These are phyloP conservation scores for Phycodurus eques DNA, from an alignment of 2,113 vertebrate species.

Conservation along the genomic window DNA sequence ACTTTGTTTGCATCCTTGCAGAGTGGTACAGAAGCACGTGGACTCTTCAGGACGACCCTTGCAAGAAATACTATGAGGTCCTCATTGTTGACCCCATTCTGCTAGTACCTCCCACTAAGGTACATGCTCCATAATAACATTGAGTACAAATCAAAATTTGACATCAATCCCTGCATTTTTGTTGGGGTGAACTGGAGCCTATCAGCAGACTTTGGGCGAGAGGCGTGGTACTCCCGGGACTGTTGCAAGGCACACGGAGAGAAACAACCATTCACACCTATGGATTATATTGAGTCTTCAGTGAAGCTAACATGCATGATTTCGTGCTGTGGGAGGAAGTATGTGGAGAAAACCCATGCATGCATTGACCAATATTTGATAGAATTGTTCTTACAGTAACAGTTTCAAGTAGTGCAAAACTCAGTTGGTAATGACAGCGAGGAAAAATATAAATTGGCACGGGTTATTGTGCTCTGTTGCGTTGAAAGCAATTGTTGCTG, in stretches of 20 bases:
- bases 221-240: too few relatives aligned
- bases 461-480: too few relatives aligned
- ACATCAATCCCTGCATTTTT: not conserved
- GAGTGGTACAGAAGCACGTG: constrained; percentile 81
- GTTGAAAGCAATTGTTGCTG: too few relatives aligned
- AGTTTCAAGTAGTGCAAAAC: too few relatives aligned
- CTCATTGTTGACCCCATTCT: constrained; percentile 85
- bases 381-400: not conserved
- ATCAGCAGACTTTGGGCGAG: not conserved
- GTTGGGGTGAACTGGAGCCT: too few relatives aligned
- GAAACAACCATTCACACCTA: not conserved
- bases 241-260: too few relatives aligned
- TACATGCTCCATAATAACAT: constrained; percentile 39
- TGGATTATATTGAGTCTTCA: not conserved
- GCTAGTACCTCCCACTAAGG: constrained; percentile 91
- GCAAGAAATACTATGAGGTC: constrained; percentile 85
- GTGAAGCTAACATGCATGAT: not conserved
- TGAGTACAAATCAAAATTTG: not conserved
- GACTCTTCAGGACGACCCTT: constrained; percentile 86
- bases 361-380: not conserved
- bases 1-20: constrained; percentile 42
- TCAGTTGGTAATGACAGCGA: too few relatives aligned
- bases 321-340: not conserved
- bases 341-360: not conserved
- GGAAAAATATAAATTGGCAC: too few relatives aligned